Evolutionary conservation across 2,888 invertebrate species (phyloP), one percentile per base, ranked within the genome.

Genomic region (Apoderus coryli): DNA sequence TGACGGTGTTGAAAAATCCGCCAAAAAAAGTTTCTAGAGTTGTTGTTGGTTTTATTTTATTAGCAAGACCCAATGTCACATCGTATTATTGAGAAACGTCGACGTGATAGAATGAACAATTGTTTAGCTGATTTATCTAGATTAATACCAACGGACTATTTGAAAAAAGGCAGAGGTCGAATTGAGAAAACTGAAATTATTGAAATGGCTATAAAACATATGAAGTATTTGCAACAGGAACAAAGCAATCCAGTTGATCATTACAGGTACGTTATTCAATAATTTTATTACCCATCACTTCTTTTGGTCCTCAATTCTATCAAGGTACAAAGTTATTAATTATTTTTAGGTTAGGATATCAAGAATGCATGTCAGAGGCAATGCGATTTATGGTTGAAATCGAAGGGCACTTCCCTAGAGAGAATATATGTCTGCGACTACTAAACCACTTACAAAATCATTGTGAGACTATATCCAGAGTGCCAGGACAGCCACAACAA

Each of bases 181-280:
- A 86, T 95, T 27, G 95, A 95, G 57, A 95, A 95, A 62, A 93
- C 93, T 0, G 93, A 95, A 63, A 93, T 95, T 37, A 92, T 95
- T 35, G 93, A 95, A 61, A 90, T 93, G 90, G 92, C 93, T 23
- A 93, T 92, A 40, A 75, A 85, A 33, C 90, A 93, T 50, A 76
- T 95, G 62, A 86, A 88, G 53, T 80, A 80, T 57, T 64, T 95
- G 37, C 88, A 90, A 53, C 76, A 75, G 37, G 62, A 72, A 29
- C 55, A 59, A 29, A 54, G 50, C 43, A 47, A 39, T 33, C 49
- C 52, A 9, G 40, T 49, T 5, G 58, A 60, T 42, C 56, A 58
- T 36, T 60, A 57, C 34, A 41, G 58, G 52, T 56, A 42, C 36
- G 37, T 16, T 13, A 13, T 27, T 12, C 11, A 12, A 11, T 25